phyloP scores from a whole-genome alignment of 2,888 invertebrate genomes.

The Patella ulyssiponensis region DNA sequence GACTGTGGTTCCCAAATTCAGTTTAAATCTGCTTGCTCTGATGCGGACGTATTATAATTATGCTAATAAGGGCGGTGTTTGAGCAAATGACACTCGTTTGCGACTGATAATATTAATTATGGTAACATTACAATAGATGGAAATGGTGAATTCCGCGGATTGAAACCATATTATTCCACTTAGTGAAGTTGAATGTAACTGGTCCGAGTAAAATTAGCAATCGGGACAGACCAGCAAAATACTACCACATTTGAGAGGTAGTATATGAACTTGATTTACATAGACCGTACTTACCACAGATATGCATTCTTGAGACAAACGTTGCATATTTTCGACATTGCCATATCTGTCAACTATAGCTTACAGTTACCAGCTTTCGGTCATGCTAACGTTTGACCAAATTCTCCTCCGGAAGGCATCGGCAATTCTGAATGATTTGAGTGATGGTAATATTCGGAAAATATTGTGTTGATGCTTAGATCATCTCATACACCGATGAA shows the following conservation, averaged over 20 bases:
- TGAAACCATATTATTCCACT: not conserved
- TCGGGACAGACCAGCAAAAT: not conserved
- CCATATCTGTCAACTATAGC: not conserved
- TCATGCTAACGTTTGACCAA: too few species aligned
- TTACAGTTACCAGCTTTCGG: not conserved
- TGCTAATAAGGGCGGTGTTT: constrained; percentile 20
- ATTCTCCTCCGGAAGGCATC: too few species aligned
- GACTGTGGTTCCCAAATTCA: constrained; percentile 34
- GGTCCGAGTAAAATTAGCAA: too few species aligned
- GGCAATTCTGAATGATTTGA: too few species aligned
- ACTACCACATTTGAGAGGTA: not conserved
- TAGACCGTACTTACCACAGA: not conserved
- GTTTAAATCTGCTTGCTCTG: constrained; percentile 22
- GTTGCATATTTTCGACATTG: too few species aligned
- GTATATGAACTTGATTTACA: not conserved
- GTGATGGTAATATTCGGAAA: not conserved
- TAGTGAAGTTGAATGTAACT: not conserved
- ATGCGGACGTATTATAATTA: too few species aligned
- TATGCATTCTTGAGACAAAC: too few species aligned
- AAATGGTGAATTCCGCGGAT: not conserved
- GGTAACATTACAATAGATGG: constrained; percentile 42
- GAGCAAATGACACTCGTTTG: constrained; percentile 38
- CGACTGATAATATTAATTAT: constrained; percentile 55
- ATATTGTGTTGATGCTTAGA: not conserved
- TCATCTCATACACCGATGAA: not conserved